Evolutionary conservation across 2,113 vertebrate genomes (phyloP).

Genomic region (Myiozetetes cayanensis): DNA sequence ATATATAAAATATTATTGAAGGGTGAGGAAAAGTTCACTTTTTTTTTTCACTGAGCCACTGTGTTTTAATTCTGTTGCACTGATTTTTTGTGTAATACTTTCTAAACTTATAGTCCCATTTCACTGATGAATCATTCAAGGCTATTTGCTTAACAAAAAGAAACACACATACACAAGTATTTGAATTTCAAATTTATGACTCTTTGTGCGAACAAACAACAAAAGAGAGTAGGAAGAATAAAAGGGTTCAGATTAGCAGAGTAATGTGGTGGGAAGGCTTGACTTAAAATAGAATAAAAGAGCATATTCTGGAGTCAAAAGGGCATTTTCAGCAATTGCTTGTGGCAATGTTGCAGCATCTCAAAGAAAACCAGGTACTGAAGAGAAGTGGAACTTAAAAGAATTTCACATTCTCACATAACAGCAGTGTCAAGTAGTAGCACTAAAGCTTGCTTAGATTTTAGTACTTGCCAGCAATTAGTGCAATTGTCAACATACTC

Average conservation of each 20-base stretch:
- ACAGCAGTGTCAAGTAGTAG: not conserved
- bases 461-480: not conserved
- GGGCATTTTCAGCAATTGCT: not conserved
- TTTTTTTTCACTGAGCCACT: not conserved
- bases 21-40: fast-evolving
- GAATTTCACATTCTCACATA: not conserved
- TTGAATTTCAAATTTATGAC: not conserved
- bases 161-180: not conserved
- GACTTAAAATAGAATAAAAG: not conserved
- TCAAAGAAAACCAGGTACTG: not conserved
- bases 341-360: not conserved
- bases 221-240: not conserved
- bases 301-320: not conserved
- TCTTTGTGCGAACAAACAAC: not conserved
- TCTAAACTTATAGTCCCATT: not conserved
- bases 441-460: not conserved
- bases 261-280: not conserved
- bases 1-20: not conserved
- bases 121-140: not conserved
- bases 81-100: not conserved
- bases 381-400: not conserved
- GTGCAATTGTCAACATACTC: not conserved
- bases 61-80: not conserved
- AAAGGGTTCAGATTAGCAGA: not conserved
- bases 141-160: not conserved